phyloP scores from a whole-genome alignment of 2,888 invertebrate species.

The Ariolimax columbianus region DNA sequence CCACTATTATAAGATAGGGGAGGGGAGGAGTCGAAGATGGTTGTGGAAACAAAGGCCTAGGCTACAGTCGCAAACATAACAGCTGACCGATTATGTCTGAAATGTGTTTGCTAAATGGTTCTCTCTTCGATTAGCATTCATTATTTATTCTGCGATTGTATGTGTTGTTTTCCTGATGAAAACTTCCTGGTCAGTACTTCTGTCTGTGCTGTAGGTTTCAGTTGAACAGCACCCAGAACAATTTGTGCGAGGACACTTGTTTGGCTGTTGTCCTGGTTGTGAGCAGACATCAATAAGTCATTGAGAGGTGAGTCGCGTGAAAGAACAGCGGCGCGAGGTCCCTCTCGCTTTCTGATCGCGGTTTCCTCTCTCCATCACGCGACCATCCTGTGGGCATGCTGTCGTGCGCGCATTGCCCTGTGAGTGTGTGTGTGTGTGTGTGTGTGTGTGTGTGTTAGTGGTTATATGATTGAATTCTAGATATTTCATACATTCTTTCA shows the following conservation, averaged over 20 bases:
- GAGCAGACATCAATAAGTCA: neutral
- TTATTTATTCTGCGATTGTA: too few relatives aligned
- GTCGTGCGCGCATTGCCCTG: neutral
- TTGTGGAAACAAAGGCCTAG: too few relatives aligned
- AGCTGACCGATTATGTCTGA: too few relatives aligned
- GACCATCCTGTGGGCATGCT: neutral
- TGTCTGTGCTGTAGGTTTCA: neutral
- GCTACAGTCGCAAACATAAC: too few relatives aligned
- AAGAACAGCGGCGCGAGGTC: neutral
- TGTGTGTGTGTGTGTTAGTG: neutral
- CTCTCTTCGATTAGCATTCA: too few relatives aligned
- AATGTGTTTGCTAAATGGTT: too few relatives aligned
- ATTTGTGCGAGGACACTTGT: conserved; percentile 3
- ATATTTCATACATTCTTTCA: neutral
- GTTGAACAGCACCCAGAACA: neutral
- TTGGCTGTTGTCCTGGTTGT: neutral
- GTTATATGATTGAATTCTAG: too few relatives aligned
- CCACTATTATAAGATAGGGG: too few relatives aligned
- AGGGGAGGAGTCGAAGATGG: too few relatives aligned
- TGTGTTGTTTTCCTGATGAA: too few relatives aligned
- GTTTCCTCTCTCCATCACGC: neutral
- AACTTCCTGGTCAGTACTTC: neutral
- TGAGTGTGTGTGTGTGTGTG: neutral
- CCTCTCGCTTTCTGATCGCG: neutral
- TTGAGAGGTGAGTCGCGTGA: conserved; percentile 9